Evolutionary conservation across 2,797 vertebrate genomes (phyloP).

Genomic region (Distichodus sexfasciatus): DNA sequence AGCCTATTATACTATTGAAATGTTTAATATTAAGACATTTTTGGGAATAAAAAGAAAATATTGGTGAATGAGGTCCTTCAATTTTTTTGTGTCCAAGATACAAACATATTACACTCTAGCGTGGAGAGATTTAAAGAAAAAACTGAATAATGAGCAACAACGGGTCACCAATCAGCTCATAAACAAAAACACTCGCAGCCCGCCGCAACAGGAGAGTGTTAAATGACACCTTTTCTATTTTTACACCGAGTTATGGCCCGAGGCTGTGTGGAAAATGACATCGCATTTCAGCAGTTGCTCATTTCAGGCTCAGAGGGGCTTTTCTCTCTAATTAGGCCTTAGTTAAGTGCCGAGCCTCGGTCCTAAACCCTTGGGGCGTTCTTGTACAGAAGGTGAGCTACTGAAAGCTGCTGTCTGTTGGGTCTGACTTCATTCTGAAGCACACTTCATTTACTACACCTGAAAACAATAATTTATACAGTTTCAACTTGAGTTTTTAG

Average conservation of each 20-base stretch:
- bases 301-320: constrained; percentile 31
- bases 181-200: not conserved
- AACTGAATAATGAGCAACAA: not conserved
- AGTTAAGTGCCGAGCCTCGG: constrained; percentile 30
- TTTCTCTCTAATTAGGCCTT: constrained; percentile 39
- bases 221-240: constrained; percentile 24
- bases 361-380: constrained; percentile 15
- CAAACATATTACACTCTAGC: too few relatives aligned
- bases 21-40: too few relatives aligned
- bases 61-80: too few relatives aligned
- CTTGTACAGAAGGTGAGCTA: not conserved
- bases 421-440: constrained; percentile 15
- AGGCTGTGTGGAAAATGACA: constrained; percentile 31
- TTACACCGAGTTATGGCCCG: constrained; percentile 22
- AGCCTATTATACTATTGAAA: too few relatives aligned
- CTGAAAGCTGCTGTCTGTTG: constrained; percentile 4
- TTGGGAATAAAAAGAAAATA: too few relatives aligned
- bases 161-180: not conserved
- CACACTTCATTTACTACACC: too few relatives aligned
- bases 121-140: not conserved
- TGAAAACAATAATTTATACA: too few relatives aligned
- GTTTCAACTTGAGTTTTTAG: too few relatives aligned
- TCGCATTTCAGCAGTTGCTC: constrained; percentile 23
- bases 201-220: not conserved
- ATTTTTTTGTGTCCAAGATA: not conserved